Evolutionary conservation across 2,113 vertebrate genomes (phyloP).

Genomic region (Geococcyx californianus): DNA sequence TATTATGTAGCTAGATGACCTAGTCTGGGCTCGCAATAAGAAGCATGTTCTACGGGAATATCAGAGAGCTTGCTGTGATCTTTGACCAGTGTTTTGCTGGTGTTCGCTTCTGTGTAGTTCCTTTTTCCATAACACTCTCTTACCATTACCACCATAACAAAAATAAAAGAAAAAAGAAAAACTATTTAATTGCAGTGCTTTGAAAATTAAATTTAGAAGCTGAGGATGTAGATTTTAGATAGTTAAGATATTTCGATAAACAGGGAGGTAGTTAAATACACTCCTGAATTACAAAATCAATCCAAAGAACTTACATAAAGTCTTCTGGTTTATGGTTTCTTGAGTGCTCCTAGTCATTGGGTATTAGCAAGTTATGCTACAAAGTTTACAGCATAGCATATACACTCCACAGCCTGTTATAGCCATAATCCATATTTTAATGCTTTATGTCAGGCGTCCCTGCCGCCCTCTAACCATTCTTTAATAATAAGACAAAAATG

Average conservation of each 20-base stretch:
- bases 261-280: neutral
- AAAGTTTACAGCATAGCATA: neutral
- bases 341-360: neutral
- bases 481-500: constrained; percentile 84
- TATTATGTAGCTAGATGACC: neutral
- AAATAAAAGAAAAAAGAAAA: neutral
- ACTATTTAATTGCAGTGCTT: neutral
- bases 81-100: neutral
- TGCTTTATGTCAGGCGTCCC: constrained; percentile 83
- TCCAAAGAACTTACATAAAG: neutral
- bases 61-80: neutral
- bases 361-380: constrained; percentile 22
- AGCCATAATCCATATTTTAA: constrained; percentile 75
- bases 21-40: neutral
- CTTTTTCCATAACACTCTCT: neutral
- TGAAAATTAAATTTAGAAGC: constrained; percentile 25
- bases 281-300: neutral
- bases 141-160: neutral
- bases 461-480: constrained; percentile 75
- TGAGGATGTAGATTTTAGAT: neutral
- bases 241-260: constrained; percentile 1
- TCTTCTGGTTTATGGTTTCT: neutral
- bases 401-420: constrained; percentile 40
- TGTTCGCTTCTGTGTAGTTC: neutral
- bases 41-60: neutral